Evolutionary conservation across 2,113 vertebrate species (phyloP).

Genomic region (Gallinago jamesoni): DNA sequence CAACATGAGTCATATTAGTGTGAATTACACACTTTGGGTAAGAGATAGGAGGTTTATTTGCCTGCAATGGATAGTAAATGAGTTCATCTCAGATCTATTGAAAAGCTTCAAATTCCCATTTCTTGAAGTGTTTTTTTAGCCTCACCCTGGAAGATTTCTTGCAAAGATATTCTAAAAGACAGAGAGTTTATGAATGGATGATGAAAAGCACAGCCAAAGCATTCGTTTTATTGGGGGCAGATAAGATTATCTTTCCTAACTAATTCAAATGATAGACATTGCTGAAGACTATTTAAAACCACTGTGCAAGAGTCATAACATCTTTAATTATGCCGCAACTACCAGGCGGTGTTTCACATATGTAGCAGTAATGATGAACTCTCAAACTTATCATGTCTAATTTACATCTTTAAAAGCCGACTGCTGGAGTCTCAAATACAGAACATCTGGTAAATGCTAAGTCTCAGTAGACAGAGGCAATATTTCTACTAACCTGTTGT

Average conservation of each 20-base stretch:
- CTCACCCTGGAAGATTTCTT: background rate
- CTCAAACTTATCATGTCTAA: background rate
- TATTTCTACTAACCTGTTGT: background rate
- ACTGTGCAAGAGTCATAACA: background rate
- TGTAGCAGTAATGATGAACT: constrained; percentile 33
- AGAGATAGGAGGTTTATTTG: background rate
- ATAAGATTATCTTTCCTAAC: constrained; percentile 13
- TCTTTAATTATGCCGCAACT: constrained; percentile 49
- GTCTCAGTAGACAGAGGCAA: background rate
- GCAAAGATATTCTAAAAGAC: background rate
- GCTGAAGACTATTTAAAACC: constrained; percentile 32
- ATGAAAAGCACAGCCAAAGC: background rate
- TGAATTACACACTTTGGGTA: background rate
- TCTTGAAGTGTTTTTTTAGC: background rate
- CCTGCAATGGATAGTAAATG: background rate
- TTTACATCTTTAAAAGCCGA: constrained; percentile 25
- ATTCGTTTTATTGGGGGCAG: background rate
- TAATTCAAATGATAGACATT: background rate
- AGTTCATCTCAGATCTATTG: background rate
- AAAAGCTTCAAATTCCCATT: background rate
- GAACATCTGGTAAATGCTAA: background rate
- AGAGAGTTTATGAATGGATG: background rate
- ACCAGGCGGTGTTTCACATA: background rate
- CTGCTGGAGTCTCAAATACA: constrained; percentile 1
- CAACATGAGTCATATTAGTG: background rate